Percentiles rank a stretch among this genome's conserved stretches.
phyloP scores from a whole-genome alignment of 2,888 invertebrate genomes.

The Caenorhabditis macrosperma region DNA sequence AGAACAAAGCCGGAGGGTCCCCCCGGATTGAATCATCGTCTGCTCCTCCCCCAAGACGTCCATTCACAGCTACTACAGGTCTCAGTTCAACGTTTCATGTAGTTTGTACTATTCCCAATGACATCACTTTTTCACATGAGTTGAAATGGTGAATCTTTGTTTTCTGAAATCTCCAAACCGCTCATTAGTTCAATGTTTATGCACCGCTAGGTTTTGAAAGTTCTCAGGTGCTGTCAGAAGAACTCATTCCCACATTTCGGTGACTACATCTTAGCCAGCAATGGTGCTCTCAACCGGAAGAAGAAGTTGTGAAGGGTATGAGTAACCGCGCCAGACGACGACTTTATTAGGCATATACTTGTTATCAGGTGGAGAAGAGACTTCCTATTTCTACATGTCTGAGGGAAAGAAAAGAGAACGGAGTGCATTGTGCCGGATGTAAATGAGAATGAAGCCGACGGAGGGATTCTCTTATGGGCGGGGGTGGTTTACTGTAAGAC shows the following conservation, averaged over 20 bases:
- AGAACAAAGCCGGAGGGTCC: conserved; percentile 16
- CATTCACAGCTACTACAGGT: neutral
- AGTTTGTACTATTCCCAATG: neutral
- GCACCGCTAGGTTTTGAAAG: conserved; percentile 12
- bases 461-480: no score
- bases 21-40: conserved; percentile 33
- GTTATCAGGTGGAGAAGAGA: neutral
- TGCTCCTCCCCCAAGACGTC: conserved; percentile 9
- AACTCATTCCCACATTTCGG: no score
- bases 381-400: neutral
- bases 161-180: neutral
- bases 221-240: neutral
- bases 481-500: conserved; percentile 26
- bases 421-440: no score
- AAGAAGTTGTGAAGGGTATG: neutral
- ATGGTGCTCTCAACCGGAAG: neutral
- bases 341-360: conserved; percentile 13
- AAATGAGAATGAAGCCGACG: no score
- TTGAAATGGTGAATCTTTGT: neutral
- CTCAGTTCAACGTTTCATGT: no score
- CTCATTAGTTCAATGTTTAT: conserved; percentile 41
- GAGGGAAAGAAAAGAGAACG: neutral
- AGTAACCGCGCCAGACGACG: neutral
- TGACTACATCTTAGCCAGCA: no score
- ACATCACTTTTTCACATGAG: neutral